Base-by-base conservation (phyloP, 2,113 vertebrate species). In the Bambusicola thoracicus region DNA sequence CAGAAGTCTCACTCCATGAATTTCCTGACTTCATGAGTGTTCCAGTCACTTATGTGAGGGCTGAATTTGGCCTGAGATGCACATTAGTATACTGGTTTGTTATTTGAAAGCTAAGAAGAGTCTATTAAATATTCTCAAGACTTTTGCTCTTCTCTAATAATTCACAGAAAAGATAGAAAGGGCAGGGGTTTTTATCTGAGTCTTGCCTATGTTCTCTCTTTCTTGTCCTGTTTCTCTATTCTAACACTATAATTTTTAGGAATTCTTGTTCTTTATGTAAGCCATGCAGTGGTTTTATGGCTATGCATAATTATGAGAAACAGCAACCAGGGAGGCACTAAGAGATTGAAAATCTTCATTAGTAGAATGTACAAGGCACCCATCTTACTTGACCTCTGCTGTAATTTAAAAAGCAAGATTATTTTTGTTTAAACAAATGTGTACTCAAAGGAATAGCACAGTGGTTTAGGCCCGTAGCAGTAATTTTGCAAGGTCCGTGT, bases 301-400 rank as follows among this genome's bases (percentile, higher is more conserved):
- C 80, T 87, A 25, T 44, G 75, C 48, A 73, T 29, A 74, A 90
- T 56, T 38, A 81, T 53, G 90, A 95, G 91, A 96, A 86, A 92
- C 18, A 92, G 41, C 48, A 96, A 66, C 36, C 46, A 38, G 38
- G 34, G 73, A 75, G 79, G 55, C 36, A 43, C 65, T 77, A 75
- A 94, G 86, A 65, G 69, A 43, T 29, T 84, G 79, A 95, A 87
- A 84, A 55, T 44, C 20, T 74, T 93, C 38, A 66, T 92, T 83
- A 94, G 66, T 43, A 65, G 82, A 40, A 59, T 41, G 61, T 63
- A 69, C 34, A 72, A 82, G 59, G 73, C 67, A 29, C 22, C 69
- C 40, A 79, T 89, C 55, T 94, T 83, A 92, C 72, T 63, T 77
- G 56, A 82, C 72, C 46, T 15, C 18, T 80, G 38, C 79, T 78